Conservation (phyloP, 2,113 vertebrate species). For the Cottus gobio region DNA sequence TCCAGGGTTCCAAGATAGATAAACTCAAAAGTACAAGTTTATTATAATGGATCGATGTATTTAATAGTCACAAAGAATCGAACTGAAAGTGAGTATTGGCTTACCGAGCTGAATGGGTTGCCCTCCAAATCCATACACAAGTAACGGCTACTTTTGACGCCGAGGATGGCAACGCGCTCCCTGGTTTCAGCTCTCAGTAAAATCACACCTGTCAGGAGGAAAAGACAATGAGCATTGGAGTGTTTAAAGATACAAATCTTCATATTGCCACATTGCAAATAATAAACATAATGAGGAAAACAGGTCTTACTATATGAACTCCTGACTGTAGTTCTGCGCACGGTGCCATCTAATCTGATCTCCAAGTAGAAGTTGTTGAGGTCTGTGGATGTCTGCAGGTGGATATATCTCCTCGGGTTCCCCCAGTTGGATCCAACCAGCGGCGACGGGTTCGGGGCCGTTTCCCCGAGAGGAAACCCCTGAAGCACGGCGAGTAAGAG, state of each 20-base stretch:
- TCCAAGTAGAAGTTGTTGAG: conserved; percentile 92
- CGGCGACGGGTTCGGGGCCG: conserved; percentile 78
- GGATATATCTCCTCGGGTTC: conserved; percentile 84
- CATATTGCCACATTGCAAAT: background rate
- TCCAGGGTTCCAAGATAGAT: background rate
- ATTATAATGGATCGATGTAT: accelerated
- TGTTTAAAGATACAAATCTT: background rate
- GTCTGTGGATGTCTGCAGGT: conserved; percentile 85
- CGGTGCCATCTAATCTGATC: conserved; percentile 86
- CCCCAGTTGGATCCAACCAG: conserved; percentile 89
- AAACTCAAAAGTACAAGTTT: background rate
- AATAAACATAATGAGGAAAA: conserved; percentile 20
- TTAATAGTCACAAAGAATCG: background rate
- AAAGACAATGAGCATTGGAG: background rate
- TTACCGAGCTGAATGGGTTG: conserved; percentile 91
- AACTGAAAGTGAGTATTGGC: conserved; percentile 48
- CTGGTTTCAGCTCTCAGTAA: conserved; percentile 88
- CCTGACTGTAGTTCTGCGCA: conserved; percentile 87
- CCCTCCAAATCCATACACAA: conserved; percentile 91
- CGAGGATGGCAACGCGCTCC: conserved; percentile 89
- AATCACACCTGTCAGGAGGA: conserved; percentile 85
- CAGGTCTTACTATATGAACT: conserved; percentile 91
- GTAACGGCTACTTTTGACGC: conserved; percentile 90
- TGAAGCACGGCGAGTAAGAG: conserved; percentile 77
- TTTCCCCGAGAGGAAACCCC: conserved; percentile 63